Evolutionary conservation across 2,888 invertebrate species (phyloP), one percentile per base, ranked within the genome.

Genomic region (Netelia fuscicornis): DNA sequence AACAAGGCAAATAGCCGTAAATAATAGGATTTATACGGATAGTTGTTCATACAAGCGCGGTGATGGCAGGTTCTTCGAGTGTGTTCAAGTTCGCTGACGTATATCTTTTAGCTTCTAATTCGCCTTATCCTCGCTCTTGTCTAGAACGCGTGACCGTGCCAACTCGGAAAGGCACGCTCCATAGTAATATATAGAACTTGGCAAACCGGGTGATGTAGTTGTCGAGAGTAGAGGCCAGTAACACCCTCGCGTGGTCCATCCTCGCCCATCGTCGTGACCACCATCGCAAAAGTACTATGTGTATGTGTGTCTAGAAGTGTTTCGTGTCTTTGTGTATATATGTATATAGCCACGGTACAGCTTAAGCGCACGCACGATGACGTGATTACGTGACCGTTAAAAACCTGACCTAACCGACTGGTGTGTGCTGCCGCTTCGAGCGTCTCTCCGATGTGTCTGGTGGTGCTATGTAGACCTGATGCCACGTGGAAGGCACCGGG

Each of bases 351-450:
- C 68, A 64, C 42, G 10, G 68, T 75, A 85, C 82, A 80, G 68
- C 72, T 80, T 67, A 84, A 82, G 83, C 85, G 89, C 92, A 91
- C 91, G 91, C 91, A 91, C 90, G 91, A 91, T 91, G 91, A 92
- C 91, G 92, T 89, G 92, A 91, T 90, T 91, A 92, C 92, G 91
- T 91, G 91, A 91, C 91, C 92, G 90, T 91, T 91, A 91, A 90
- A 91, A 92, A 91, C 91, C 91, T 92, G 92, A 92, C 92, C 91
- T 91, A 91, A 90, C 91, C 90, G 90, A 90, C 89, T 89, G 82
- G 76, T 80, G 82, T 48, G 67, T 80, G 71, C 85, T 86, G 67
- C 62, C 25, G 79, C 64, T 44, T 80, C 56, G 75, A 72, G 78
- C 37, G 74, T 30, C 68, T 79, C 37, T 52, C 52, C 72, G 84